Base-by-base conservation (phyloP, 2,888 invertebrate species). In the Linyphia triangularis region DNA sequence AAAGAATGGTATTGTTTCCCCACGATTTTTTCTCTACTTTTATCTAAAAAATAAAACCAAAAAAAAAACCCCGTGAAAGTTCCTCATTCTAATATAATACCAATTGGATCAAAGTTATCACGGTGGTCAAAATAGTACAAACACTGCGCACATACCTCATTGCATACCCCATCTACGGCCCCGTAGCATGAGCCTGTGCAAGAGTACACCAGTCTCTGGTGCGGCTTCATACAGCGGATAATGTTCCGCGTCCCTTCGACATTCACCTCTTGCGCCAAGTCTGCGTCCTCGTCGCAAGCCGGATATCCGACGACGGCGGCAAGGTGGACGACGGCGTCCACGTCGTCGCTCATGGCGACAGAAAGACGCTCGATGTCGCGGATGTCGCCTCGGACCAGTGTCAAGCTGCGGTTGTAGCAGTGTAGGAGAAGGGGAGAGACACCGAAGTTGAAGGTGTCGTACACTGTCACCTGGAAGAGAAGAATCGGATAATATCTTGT, bases 241-340 rank as follows among this genome's bases (percentile, higher is more conserved):
- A 93, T 77, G 61, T 91, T 92, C 40, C 89, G 82, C 10, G 92
- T 93, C 7, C 92, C 93, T 4, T 90, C 90, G 30, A 92, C 92
- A 84, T 93, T 93, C 10, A 92, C 91, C 6, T 90, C 89, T 37
- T 90, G 90, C 0, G 93, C 93, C 51, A 91, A 77, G 10, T 91
- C 91, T 0, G 92, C 92, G 70, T 92, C 91, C 73, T 91, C 91
- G 85, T 92, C 92, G 85, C 93, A 93, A 2, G 93, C 93, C 4
- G 93, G 93, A 86, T 92, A 93, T 9, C 93, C 93, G 6, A 93
- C 93, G 57, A 93, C 91, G 37, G 93, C 93, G 0, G 93, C 93
- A 85, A 93, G 89, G 88, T 93, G 93, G 61, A 93, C 91, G 22
- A 93, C 91, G 4, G 84, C 84, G 19, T 89, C 89, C 73, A 91